These are phyloP conservation scores for Betta splendens DNA, from an alignment of 2,797 vertebrate species.

Conservation along the genomic window DNA sequence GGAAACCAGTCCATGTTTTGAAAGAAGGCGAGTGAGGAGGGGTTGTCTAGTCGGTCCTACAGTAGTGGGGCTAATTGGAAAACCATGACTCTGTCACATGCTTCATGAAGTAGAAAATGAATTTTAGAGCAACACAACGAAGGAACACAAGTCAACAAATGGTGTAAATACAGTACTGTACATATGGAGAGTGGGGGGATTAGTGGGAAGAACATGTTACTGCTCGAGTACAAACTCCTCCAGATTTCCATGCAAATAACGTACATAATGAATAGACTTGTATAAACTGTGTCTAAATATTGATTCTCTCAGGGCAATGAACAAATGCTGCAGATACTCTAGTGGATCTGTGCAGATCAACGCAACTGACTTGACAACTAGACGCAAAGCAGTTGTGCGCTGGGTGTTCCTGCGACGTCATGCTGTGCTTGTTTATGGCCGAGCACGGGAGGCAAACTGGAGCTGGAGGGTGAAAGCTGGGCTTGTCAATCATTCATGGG, in stretches of 20 bases:
- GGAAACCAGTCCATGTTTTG: background rate
- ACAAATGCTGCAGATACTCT: background rate
- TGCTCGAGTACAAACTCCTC: background rate
- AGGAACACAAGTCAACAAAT: slow-evolving; percentile 6
- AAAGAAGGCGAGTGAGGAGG: too few relatives aligned
- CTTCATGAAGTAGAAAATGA: too few relatives aligned
- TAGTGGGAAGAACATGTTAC: slow-evolving; percentile 12
- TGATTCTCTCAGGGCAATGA: background rate
- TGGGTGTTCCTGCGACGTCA: slow-evolving; percentile 10
- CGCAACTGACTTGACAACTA: background rate
- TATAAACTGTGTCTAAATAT: slow-evolving; percentile 5
- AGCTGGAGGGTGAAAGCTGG: slow-evolving; percentile 27
- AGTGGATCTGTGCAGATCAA: background rate
- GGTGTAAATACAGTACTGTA: slow-evolving; percentile 3
- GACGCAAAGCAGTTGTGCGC: background rate
- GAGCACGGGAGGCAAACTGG: slow-evolving; percentile 29
- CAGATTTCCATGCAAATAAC: slow-evolving; percentile 3
- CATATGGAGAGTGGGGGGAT: slow-evolving; percentile 26
- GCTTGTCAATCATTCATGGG: slow-evolving; percentile 64
- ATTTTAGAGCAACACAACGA: background rate
- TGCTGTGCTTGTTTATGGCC: slow-evolving; percentile 31
- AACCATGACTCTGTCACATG: too few relatives aligned
- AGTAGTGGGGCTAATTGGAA: too few relatives aligned
- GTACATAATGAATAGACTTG: background rate
- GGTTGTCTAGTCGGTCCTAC: too few relatives aligned